phyloP scores from a whole-genome alignment of 2,113 vertebrate species.

The Ophthalmolycus amberensis region DNA sequence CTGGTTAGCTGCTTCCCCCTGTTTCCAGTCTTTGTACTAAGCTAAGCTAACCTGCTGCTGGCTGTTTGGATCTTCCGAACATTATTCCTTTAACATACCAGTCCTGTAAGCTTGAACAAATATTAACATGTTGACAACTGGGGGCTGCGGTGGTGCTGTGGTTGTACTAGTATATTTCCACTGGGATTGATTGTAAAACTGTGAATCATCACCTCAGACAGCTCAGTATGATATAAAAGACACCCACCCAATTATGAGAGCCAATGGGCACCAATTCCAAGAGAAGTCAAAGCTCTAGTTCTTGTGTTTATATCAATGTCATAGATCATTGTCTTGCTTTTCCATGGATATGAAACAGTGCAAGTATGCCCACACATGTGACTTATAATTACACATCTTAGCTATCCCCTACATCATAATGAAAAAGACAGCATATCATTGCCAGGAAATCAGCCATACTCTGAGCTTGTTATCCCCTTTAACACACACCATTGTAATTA shows the following conservation, averaged over 20 bases:
- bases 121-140: slow-evolving; percentile 26
- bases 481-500: slow-evolving; percentile 75
- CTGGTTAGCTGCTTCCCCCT: neutral
- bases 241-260: slow-evolving; percentile 22
- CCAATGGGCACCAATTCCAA: slow-evolving; percentile 9
- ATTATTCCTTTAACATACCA: slow-evolving; percentile 9
- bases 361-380: slow-evolving; percentile 65
- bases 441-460: slow-evolving; percentile 69
- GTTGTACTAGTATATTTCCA: slow-evolving; percentile 43
- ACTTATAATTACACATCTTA: slow-evolving; percentile 66
- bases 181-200: slow-evolving; percentile 43
- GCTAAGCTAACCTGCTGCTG: slow-evolving; percentile 7
- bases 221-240: slow-evolving; percentile 33
- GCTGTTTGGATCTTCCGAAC: neutral
- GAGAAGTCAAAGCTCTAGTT: slow-evolving; percentile 18
- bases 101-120: slow-evolving; percentile 19
- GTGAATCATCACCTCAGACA: slow-evolving; percentile 48
- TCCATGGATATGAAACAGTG: slow-evolving; percentile 22
- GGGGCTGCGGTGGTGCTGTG: neutral
- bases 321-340: slow-evolving; percentile 26
- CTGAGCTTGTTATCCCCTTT: slow-evolving; percentile 49
- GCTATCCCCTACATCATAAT: slow-evolving; percentile 48
- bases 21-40: neutral
- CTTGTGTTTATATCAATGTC: slow-evolving; percentile 38
- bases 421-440: slow-evolving; percentile 57